These are phyloP conservation scores for Channa argus DNA, from an alignment of 2,113 vertebrate genomes.

Conservation along the genomic window DNA sequence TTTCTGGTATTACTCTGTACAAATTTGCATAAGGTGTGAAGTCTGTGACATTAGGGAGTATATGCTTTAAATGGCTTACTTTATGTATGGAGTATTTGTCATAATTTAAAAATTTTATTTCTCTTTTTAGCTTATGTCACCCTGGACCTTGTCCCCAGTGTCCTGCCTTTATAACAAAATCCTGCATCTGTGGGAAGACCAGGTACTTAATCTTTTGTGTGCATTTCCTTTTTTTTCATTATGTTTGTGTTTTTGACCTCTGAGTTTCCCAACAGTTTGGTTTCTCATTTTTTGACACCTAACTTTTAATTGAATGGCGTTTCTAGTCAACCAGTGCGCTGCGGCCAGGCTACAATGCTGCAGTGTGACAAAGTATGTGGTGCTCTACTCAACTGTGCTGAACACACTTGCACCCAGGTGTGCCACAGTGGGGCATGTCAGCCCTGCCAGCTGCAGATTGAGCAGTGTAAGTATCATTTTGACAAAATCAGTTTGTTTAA, in stretches of 20 bases:
- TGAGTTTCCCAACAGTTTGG: not conserved
- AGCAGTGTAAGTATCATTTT: constrained; percentile 86
- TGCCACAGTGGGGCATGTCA: constrained; percentile 92
- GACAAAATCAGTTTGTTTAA: not conserved
- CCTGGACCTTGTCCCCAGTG: constrained; percentile 97
- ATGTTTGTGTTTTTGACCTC: not conserved
- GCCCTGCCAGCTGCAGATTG: constrained; percentile 88
- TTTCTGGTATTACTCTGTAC: too few species aligned
- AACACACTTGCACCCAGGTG: constrained; percentile 90
- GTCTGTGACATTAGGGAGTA: too few species aligned
- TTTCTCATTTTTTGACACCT: not conserved
- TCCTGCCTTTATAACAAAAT: constrained; percentile 93
- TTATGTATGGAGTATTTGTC: not conserved
- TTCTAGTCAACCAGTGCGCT: constrained; percentile 93
- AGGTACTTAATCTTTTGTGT: constrained; percentile 81
- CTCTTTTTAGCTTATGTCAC: constrained; percentile 89
- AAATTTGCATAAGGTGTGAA: too few species aligned
- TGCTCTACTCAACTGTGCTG: constrained; percentile 89
- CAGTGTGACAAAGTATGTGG: constrained; percentile 90
- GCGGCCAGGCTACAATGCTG: constrained; percentile 88
- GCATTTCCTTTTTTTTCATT: not conserved
- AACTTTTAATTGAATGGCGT: not conserved
- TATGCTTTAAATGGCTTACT: too few species aligned
- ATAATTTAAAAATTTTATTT: not conserved
- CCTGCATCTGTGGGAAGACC: constrained; percentile 92